Percentiles rank a stretch among this genome's conserved stretches.
Conservation (phyloP, 2,888 invertebrate genomes). For the Eutolmus rufibarbis region DNA sequence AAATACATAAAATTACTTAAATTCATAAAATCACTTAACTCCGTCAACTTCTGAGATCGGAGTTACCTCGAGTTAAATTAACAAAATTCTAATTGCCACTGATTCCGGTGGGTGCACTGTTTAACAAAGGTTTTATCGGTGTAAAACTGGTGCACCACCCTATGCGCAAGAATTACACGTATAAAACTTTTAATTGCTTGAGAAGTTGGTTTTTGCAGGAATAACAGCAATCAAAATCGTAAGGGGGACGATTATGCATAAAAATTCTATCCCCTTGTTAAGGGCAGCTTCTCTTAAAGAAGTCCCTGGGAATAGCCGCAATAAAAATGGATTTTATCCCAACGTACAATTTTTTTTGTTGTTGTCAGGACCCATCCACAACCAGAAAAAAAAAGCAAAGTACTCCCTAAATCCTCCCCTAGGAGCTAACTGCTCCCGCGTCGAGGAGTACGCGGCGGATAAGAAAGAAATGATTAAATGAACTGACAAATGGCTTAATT, state of each 20-base stretch:
- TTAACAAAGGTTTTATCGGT: neutral
- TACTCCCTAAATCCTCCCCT: neutral
- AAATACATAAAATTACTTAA: neutral
- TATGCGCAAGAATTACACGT: neutral
- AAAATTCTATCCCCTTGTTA: neutral
- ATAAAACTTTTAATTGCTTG: neutral
- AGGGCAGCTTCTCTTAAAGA: neutral
- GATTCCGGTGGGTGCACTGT: neutral
- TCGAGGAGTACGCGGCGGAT: neutral
- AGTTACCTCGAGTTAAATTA: neutral
- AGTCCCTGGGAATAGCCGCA: neutral
- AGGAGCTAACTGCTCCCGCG: neutral
- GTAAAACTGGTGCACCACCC: neutral
- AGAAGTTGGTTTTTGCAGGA: neutral
- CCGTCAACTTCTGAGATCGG: neutral
- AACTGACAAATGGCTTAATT: constrained; percentile 40
- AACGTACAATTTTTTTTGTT: neutral
- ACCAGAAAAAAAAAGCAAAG: neutral
- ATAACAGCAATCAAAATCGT: neutral
- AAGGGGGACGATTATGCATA: neutral
- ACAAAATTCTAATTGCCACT: neutral
- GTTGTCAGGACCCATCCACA: neutral
- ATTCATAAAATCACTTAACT: neutral
- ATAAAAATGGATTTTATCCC: neutral
- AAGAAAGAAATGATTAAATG: constrained; percentile 36